Evolutionary conservation across 1,140 invertebrate species (phyloP).

Genomic region (Listronotus oregonensis): DNA sequence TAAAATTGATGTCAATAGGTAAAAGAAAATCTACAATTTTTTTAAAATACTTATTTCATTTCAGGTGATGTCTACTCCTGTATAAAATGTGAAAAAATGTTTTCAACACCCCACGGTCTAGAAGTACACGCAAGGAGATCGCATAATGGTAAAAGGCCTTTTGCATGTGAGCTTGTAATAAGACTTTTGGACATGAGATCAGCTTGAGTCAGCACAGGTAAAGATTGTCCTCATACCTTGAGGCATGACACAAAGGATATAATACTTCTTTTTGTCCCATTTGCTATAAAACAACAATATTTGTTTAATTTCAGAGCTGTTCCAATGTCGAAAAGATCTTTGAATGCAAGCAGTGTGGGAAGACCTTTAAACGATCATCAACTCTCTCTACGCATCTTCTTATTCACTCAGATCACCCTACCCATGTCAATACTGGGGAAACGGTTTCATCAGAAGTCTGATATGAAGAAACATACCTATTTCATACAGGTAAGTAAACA

Average conservation of each 20-base stretch:
- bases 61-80: slow-evolving; percentile 87
- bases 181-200: slow-evolving; percentile 96
- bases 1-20: too few species aligned
- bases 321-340: slow-evolving; percentile 87
- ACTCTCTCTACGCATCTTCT: slow-evolving; percentile 97
- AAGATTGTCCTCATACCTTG: slow-evolving; percentile 22
- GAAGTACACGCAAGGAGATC: slow-evolving; percentile 94
- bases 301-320: slow-evolving; percentile 70
- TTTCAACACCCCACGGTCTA: slow-evolving; percentile 92
- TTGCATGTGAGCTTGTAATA: slow-evolving; percentile 96
- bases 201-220: slow-evolving; percentile 93
- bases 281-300: too few species aligned
- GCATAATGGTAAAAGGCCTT: slow-evolving; percentile 93
- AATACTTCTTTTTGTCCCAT: too few species aligned
- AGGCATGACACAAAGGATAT: too few species aligned
- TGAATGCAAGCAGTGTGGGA: slow-evolving; percentile 96
- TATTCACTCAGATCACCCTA: slow-evolving; percentile 97
- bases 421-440: slow-evolving; percentile 98
- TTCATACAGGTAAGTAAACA: slow-evolving; percentile 89
- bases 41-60: background rate
- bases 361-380: slow-evolving; percentile 96
- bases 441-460: slow-evolving; percentile 98
- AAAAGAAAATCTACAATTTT: too few species aligned
- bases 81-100: slow-evolving; percentile 97
- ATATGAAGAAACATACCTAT: slow-evolving; percentile 99